Evolutionary conservation across 2,797 vertebrate genomes (phyloP).

Genomic region (Cuculus canorus): DNA sequence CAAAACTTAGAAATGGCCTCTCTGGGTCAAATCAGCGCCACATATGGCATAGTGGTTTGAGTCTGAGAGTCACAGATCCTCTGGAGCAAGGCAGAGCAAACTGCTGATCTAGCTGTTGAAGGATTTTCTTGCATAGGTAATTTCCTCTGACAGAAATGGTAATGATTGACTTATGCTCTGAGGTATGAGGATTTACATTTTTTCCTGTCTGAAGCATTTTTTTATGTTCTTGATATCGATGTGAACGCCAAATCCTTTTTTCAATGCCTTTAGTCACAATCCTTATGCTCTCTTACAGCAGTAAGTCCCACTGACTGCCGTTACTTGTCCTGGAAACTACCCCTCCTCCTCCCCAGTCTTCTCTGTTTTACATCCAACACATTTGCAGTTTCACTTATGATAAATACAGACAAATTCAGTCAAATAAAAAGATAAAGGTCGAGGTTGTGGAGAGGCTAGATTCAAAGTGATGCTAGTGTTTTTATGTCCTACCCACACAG

Average conservation of each 20-base stretch:
- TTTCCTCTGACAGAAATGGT: not conserved
- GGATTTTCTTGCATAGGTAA: not conserved
- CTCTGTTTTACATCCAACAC: not conserved
- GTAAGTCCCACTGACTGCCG: not conserved
- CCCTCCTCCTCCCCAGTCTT: not conserved
- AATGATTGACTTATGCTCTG: not conserved
- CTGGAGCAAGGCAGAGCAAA: not conserved
- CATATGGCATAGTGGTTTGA: fast-evolving
- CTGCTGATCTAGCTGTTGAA: fast-evolving
- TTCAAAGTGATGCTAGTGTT: not conserved
- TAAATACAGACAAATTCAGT: not conserved
- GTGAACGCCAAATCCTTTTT: not conserved
- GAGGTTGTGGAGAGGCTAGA: not conserved
- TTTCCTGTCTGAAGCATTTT: not conserved
- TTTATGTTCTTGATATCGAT: not conserved
- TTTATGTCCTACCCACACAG: fast-evolving
- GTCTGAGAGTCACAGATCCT: not conserved
- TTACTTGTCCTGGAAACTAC: not conserved
- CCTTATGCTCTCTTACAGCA: not conserved
- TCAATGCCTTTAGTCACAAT: not conserved
- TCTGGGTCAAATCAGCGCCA: not conserved
- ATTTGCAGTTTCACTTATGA: not conserved
- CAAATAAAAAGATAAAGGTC: not conserved
- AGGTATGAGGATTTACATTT: not conserved
- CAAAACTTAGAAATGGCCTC: not conserved